These are phyloP conservation scores for Bothrops jararaca DNA, from an alignment of 2,113 vertebrate species.

Conservation along the genomic window DNA sequence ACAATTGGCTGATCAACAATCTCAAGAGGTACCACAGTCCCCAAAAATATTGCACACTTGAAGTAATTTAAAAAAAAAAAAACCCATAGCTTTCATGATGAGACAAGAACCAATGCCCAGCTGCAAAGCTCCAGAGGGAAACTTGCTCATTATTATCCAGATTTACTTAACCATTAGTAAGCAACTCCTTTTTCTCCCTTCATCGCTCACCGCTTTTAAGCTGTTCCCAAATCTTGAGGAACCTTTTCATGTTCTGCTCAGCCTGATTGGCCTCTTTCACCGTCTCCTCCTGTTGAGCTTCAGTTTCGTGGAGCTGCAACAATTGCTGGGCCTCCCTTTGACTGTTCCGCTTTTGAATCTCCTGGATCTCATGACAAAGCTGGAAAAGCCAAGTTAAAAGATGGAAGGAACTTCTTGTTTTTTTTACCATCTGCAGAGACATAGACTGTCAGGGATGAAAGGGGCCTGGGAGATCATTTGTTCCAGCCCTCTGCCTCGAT, in stretches of 20 bases:
- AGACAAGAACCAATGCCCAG: background rate
- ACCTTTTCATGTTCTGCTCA: slow-evolving; percentile 50
- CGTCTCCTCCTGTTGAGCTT: slow-evolving; percentile 50
- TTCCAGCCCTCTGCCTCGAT: background rate
- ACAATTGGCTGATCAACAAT: background rate
- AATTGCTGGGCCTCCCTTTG: slow-evolving; percentile 54
- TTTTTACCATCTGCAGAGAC: background rate
- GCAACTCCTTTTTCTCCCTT: background rate
- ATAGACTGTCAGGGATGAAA: background rate
- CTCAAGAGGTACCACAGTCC: background rate
- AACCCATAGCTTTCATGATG: background rate
- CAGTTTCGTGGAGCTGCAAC: slow-evolving; percentile 48
- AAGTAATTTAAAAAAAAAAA: background rate
- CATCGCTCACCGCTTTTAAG: slow-evolving; percentile 64
- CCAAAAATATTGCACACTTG: background rate
- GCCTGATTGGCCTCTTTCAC: slow-evolving; percentile 52
- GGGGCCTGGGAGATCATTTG: background rate
- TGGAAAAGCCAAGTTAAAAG: slow-evolving; percentile 28
- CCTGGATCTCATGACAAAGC: slow-evolving; percentile 69
- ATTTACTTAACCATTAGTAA: background rate
- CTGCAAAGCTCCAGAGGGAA: background rate
- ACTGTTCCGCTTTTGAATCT: slow-evolving; percentile 46
- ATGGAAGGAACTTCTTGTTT: background rate
- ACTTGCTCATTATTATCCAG: background rate
- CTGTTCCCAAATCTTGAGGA: slow-evolving; percentile 66